phyloP scores from a whole-genome alignment of 2,888 invertebrate genomes.

The Gymnoscelis rufifasciata region DNA sequence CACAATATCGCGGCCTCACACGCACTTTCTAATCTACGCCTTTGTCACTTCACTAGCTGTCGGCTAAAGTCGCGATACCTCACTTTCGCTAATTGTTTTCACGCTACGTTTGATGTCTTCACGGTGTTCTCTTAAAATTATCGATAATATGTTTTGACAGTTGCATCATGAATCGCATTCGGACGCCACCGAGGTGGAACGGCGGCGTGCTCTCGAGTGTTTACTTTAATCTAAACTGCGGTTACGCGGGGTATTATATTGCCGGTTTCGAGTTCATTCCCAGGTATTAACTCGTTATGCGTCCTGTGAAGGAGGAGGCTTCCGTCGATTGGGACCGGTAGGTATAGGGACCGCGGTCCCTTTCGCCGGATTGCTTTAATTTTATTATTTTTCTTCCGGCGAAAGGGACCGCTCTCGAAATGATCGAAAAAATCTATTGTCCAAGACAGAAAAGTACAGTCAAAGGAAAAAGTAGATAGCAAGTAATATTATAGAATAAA shows the following conservation, averaged over 20 bases:
- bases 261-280: constrained; percentile 56
- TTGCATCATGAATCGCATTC: constrained; percentile 49
- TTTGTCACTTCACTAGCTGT: constrained; percentile 73
- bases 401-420: too few species aligned
- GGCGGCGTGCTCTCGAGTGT: constrained; percentile 23
- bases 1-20: constrained; percentile 49
- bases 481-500: too few species aligned
- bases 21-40: constrained; percentile 77
- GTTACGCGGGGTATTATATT: constrained; percentile 59
- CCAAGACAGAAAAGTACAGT: too few species aligned
- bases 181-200: constrained; percentile 24
- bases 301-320: too few species aligned
- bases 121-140: constrained; percentile 56
- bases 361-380: too few species aligned
- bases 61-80: constrained; percentile 65
- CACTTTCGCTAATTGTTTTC: constrained; percentile 79
- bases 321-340: too few species aligned
- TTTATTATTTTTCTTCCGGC: too few species aligned
- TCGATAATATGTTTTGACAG: constrained; percentile 43
- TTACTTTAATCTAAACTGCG: constrained; percentile 50
- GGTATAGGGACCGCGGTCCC: too few species aligned
- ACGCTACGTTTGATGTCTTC: constrained; percentile 69
- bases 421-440: too few species aligned
- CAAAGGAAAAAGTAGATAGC: too few species aligned
- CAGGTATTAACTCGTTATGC: constrained; percentile 55